A percentile compares a stretch with the other conserved stretches of the same genome.
Evolutionary conservation across 2,113 vertebrate species (phyloP).

Genomic region (Melanerpes formicivorus): DNA sequence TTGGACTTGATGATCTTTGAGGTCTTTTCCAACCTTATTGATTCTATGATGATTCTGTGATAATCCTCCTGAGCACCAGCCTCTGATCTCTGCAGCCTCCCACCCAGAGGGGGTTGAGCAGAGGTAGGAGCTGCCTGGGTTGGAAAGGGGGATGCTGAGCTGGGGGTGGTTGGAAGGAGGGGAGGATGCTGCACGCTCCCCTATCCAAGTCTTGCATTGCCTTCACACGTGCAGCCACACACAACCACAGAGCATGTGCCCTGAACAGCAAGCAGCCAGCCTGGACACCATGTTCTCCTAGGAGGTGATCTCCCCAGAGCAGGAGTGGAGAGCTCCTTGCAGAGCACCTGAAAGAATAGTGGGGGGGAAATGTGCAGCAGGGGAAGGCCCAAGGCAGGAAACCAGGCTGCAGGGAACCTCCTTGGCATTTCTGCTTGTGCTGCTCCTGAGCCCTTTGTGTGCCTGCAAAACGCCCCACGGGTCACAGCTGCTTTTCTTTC

Average conservation of each 20-base stretch:
- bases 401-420: neutral
- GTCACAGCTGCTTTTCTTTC: neutral
- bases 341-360: neutral
- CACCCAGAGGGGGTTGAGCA: neutral
- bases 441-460: neutral
- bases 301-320: neutral
- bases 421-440: neutral
- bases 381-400: neutral
- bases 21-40: no score
- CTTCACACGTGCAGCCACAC: fast-evolving
- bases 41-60: no score
- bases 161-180: neutral
- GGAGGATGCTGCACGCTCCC: fast-evolving
- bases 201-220: fast-evolving
- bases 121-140: neutral
- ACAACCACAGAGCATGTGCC: fast-evolving
- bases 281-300: fast-evolving
- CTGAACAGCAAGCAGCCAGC: neutral
- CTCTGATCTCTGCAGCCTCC: neutral
- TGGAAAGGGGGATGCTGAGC: neutral
- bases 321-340: neutral
- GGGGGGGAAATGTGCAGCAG: neutral
- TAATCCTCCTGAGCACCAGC: neutral
- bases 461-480: neutral
- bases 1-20: no score